Percentiles rank a stretch among this genome's conserved stretches.
phyloP scores from a whole-genome alignment of 2,888 invertebrate species.

The Biston betularia region DNA sequence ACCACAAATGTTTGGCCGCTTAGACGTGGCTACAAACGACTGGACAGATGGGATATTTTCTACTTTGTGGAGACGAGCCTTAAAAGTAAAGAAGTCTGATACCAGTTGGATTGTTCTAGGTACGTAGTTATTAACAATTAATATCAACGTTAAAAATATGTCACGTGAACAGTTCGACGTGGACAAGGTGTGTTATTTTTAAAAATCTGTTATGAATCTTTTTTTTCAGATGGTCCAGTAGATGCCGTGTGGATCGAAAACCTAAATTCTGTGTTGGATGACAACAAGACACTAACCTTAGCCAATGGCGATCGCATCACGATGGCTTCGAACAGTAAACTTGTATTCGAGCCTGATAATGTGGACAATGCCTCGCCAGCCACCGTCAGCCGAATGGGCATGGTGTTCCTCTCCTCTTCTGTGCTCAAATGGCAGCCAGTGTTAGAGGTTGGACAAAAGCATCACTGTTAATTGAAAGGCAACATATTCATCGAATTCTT shows the following conservation, averaged over 20 bases:
- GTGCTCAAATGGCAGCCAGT: constrained; percentile 93
- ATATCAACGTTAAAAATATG: neutral
- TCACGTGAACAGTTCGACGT: no score
- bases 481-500: neutral
- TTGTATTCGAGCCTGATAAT: constrained; percentile 96
- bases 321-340: constrained; percentile 95
- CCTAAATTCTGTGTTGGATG: constrained; percentile 95
- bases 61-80: constrained; percentile 93
- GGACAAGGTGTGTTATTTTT: neutral
- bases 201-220: neutral
- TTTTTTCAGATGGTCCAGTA: constrained; percentile 92
- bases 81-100: constrained; percentile 91
- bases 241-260: constrained; percentile 98
- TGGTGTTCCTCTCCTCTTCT: constrained; percentile 96
- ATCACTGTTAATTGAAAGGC: neutral
- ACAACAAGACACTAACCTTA: constrained; percentile 95
- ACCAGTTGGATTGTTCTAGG: constrained; percentile 88
- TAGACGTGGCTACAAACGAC: constrained; percentile 96
- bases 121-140: constrained; percentile 35
- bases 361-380: constrained; percentile 97
- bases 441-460: constrained; percentile 85
- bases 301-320: constrained; percentile 96
- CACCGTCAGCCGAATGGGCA: constrained; percentile 95
- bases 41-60: constrained; percentile 98
- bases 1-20: constrained; percentile 95